phyloP scores from a whole-genome alignment of 2,797 vertebrate species.

The Halcyon badia region DNA sequence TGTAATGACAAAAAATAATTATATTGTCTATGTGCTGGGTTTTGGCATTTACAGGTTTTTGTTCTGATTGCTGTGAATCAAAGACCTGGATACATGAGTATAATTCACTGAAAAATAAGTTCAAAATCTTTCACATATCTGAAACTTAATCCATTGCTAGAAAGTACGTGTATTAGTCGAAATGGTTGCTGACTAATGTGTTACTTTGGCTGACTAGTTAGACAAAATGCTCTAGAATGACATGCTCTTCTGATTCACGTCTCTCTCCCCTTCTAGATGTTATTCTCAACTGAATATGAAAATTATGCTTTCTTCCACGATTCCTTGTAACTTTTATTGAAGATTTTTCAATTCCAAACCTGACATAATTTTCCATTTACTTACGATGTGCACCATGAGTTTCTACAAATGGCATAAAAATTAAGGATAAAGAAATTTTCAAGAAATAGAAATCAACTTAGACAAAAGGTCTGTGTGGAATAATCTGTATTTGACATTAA shows the following conservation, averaged over 20 bases:
- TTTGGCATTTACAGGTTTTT: neutral
- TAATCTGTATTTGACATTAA: constrained; percentile 29
- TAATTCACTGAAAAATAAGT: neutral
- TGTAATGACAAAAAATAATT: neutral
- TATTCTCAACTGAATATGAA: neutral
- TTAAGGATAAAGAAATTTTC: neutral
- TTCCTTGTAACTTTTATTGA: neutral
- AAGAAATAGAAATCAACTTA: neutral
- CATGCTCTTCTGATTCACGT: neutral
- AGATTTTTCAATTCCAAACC: neutral
- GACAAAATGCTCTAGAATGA: neutral
- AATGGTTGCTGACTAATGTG: neutral
- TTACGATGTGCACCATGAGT: neutral
- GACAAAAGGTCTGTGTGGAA: neutral
- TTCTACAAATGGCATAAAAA: neutral
- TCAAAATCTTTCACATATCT: neutral
- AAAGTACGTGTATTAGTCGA: neutral
- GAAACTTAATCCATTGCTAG: neutral
- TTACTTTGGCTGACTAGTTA: neutral
- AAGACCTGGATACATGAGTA: neutral
- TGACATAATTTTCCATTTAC: rapidly evolving
- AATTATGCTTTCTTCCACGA: neutral
- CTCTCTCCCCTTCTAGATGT: neutral
- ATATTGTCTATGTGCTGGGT: neutral
- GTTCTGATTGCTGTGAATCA: neutral